phyloP scores from a whole-genome alignment of 2,888 invertebrate species.

The Cantharis rustica region DNA sequence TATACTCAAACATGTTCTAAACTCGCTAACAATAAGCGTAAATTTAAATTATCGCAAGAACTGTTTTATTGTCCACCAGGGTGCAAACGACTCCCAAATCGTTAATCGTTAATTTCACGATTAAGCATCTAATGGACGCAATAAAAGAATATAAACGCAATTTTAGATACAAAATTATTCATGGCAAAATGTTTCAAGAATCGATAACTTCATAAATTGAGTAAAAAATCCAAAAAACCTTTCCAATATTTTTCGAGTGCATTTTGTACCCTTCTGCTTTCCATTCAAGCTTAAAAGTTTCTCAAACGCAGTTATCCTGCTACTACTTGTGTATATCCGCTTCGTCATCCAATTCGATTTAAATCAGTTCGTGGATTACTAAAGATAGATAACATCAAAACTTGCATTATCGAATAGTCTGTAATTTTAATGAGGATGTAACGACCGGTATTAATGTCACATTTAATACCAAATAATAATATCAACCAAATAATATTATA shows the following conservation, averaged over 20 bases:
- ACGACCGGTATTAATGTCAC: too few species aligned
- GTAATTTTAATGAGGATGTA: too few species aligned
- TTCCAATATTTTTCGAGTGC: neutral
- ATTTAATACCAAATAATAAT: too few species aligned
- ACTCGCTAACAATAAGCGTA: neutral
- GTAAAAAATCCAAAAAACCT: neutral
- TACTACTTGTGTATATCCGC: neutral
- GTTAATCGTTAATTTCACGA: neutral
- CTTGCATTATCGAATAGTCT: neutral
- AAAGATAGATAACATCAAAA: neutral
- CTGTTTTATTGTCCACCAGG: neutral
- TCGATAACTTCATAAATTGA: neutral
- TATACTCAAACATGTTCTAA: neutral
- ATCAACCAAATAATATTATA: too few species aligned
- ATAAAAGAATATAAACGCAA: neutral
- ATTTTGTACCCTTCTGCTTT: neutral
- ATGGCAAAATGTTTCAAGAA: neutral
- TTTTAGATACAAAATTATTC: neutral
- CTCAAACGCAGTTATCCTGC: neutral
- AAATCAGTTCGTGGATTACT: slow-evolving; percentile 7
- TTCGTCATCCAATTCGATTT: slow-evolving; percentile 16
- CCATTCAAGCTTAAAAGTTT: neutral
- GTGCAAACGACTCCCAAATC: neutral
- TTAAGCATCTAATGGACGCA: neutral
- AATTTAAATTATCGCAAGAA: neutral